phyloP scores from a whole-genome alignment of 2,797 vertebrate genomes.

The Trematomus bernacchii region DNA sequence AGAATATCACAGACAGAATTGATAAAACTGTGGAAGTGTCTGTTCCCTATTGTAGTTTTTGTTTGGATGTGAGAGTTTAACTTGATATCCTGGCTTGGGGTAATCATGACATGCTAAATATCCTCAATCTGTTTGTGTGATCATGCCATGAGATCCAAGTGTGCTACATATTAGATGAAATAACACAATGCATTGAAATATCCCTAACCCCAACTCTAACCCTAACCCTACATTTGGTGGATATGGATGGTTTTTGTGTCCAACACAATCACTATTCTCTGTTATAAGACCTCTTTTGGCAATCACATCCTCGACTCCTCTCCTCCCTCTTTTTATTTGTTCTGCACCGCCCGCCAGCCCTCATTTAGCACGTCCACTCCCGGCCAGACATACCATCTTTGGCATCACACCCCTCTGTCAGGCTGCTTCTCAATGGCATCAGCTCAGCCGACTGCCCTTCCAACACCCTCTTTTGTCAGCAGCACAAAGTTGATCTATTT shows the following conservation, averaged over 20 bases:
- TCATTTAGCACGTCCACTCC: conserved; percentile 62
- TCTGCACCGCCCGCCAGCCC: conserved; percentile 58
- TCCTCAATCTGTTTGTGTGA: not conserved
- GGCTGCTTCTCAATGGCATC: conserved; percentile 64
- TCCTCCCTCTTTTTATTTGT: conserved; percentile 57
- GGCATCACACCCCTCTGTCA: conserved; percentile 70
- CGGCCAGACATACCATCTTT: conserved; percentile 66
- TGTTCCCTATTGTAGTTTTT: too few relatives aligned
- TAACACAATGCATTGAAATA: not conserved
- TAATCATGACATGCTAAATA: not conserved
- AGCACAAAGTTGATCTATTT: conserved; percentile 85
- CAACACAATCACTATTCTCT: conserved; percentile 19
- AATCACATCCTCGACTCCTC: conserved; percentile 25
- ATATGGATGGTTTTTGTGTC: conserved; percentile 1
- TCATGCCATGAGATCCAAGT: not conserved
- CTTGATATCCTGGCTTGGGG: not conserved
- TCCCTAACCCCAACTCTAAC: too few relatives aligned
- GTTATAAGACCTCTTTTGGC: conserved; percentile 45
- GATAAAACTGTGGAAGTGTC: too few relatives aligned
- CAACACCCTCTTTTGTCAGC: conserved; percentile 78
- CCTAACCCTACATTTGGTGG: not conserved
- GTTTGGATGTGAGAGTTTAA: not conserved
- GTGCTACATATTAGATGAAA: not conserved
- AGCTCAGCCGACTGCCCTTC: conserved; percentile 59
- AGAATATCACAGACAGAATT: not conserved